Conservation (phyloP, 2,113 vertebrate species). For the Pithys albifrons region DNA sequence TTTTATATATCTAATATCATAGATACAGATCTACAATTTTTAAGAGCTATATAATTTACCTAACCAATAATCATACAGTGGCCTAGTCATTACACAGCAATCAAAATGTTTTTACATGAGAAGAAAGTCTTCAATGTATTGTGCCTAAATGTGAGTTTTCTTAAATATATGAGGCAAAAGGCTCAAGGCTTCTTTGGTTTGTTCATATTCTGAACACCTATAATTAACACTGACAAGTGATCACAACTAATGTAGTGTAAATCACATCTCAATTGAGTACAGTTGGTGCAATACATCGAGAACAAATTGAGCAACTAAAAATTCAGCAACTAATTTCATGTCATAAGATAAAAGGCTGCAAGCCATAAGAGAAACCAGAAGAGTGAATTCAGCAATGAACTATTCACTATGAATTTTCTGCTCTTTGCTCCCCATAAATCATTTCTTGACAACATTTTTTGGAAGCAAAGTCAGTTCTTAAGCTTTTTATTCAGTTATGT, state of each 20-base stretch:
- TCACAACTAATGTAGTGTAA: neutral
- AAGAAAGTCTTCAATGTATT: neutral
- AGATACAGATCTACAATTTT: neutral
- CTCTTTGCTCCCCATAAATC: neutral
- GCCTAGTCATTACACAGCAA: neutral
- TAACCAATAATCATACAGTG: neutral
- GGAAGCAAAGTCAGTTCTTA: neutral
- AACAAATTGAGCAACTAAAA: neutral
- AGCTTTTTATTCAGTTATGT: neutral
- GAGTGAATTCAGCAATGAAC: neutral
- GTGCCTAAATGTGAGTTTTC: neutral
- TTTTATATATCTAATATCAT: neutral
- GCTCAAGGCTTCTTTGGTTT: neutral
- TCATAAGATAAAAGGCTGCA: neutral
- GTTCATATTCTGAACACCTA: neutral
- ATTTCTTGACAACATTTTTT: neutral
- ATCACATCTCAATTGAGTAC: neutral
- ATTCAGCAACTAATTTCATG: neutral
- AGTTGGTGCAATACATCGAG: neutral
- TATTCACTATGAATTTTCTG: neutral
- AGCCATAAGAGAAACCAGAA: neutral
- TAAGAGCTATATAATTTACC: neutral
- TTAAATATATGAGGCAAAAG: neutral
- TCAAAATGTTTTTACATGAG: neutral
- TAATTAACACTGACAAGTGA: neutral